Percentiles rank a stretch among this genome's conserved stretches.
These are phyloP conservation scores for Solenodon paradoxus DNA, from an alignment of 2,113 vertebrate species.

Conservation along the genomic window DNA sequence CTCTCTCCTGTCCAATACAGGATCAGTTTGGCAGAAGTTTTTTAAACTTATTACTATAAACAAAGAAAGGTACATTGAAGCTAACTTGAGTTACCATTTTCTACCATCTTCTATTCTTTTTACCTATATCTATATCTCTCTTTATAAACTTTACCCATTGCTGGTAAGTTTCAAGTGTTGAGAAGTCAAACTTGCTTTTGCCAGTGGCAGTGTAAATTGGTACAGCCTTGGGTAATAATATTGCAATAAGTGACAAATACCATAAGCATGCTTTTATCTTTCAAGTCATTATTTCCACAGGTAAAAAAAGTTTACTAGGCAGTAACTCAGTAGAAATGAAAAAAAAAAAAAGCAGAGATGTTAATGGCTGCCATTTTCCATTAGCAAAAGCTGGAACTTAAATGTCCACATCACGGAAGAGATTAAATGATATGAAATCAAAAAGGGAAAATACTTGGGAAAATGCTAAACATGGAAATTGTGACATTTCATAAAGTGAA, in stretches of 20 bases:
- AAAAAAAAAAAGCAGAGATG: neutral
- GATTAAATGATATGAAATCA: neutral
- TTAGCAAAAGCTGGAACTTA: neutral
- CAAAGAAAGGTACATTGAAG: neutral
- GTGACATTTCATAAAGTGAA: neutral
- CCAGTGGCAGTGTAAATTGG: neutral
- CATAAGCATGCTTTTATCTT: neutral
- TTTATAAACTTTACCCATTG: neutral
- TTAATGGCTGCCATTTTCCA: neutral
- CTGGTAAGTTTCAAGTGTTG: neutral
- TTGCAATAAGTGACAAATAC: neutral
- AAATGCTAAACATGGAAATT: neutral
- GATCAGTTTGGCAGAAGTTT: neutral
- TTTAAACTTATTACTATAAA: neutral
- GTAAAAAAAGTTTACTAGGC: neutral
- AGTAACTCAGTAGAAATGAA: neutral
- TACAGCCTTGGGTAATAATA: neutral
- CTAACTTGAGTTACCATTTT: neutral
- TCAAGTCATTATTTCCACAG: neutral
- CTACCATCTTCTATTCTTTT: neutral
- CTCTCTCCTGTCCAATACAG: neutral
- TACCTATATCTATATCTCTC: neutral
- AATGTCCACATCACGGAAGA: neutral
- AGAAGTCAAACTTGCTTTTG: neutral
- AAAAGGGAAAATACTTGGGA: constrained; percentile 11